A percentile compares a stretch with the other conserved stretches of the same genome.
Evolutionary conservation across 2,113 vertebrate species (phyloP).

Genomic region (Oreochromis niloticus): DNA sequence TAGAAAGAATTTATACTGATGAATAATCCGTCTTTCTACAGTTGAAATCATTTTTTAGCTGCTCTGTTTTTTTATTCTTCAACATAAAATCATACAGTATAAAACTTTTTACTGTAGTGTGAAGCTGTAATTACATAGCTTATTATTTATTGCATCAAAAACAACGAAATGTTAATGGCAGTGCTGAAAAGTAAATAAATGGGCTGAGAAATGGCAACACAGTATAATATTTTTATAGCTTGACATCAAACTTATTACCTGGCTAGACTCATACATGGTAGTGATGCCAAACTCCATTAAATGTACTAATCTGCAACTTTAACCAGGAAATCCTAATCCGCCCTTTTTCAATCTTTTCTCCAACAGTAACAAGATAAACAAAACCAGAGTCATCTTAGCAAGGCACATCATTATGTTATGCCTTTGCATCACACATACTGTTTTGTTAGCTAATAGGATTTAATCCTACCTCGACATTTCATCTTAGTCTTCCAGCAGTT

Average conservation of each 20-base stretch:
- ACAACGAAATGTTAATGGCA: background rate
- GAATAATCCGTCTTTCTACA: background rate
- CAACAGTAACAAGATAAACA: background rate
- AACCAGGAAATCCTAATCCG: rapidly evolving
- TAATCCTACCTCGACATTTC: background rate
- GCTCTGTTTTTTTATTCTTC: background rate
- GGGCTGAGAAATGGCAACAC: background rate
- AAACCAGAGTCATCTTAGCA: background rate
- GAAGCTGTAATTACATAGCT: background rate
- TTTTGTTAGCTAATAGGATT: background rate
- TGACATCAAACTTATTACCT: background rate
- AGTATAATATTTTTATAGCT: background rate
- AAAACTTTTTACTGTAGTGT: background rate
- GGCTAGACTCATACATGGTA: background rate
- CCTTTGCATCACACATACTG: background rate
- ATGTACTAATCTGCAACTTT: background rate
- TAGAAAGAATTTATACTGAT: background rate
- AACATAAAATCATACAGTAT: background rate
- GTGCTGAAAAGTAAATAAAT: background rate
- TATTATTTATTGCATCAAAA: background rate
- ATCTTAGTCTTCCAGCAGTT: background rate
- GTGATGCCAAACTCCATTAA: background rate
- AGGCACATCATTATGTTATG: background rate
- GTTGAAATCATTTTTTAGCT: rapidly evolving
- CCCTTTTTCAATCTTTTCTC: background rate